These are phyloP conservation scores for Scomber colias DNA, from an alignment of 2,113 vertebrate genomes.

Conservation along the genomic window DNA sequence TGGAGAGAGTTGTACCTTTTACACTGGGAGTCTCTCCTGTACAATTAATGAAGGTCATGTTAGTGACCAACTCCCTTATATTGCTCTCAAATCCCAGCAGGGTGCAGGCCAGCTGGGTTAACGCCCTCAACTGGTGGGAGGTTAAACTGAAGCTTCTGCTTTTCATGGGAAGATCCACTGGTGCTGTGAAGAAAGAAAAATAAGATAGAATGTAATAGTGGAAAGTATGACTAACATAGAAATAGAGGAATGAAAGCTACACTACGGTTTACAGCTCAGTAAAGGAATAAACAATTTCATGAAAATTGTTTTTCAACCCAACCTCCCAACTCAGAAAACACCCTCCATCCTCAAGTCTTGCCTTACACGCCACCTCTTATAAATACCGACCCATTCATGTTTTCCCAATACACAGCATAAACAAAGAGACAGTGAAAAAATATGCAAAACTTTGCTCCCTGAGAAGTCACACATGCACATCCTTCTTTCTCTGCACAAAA, in stretches of 20 bases:
- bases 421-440: slow-evolving; percentile 73
- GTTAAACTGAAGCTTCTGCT: slow-evolving; percentile 87
- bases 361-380: slow-evolving; percentile 67
- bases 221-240: slow-evolving; percentile 37
- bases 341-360: slow-evolving; percentile 48
- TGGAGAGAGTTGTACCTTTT: slow-evolving; percentile 85
- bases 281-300: slow-evolving; percentile 59
- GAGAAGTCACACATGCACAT: slow-evolving; percentile 76
- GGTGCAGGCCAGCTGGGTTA: slow-evolving; percentile 87
- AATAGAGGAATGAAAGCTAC: slow-evolving; percentile 25
- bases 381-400: slow-evolving; percentile 81
- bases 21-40: slow-evolving; percentile 79
- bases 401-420: slow-evolving; percentile 75
- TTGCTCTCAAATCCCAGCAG: slow-evolving; percentile 89
- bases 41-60: slow-evolving; percentile 83
- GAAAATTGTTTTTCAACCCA: slow-evolving; percentile 52
- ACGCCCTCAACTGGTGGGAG: slow-evolving; percentile 88
- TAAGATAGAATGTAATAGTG: slow-evolving; percentile 8
- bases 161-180: slow-evolving; percentile 82
- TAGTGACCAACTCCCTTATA: slow-evolving; percentile 86
- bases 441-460: slow-evolving; percentile 81
- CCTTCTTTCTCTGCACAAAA: slow-evolving; percentile 71
- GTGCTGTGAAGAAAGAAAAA: slow-evolving; percentile 75
- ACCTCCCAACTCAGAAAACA: slow-evolving; percentile 62
- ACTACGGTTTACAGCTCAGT: slow-evolving; percentile 57